Evolutionary conservation across 2,888 invertebrate species (phyloP).

Genomic region (Metallyticus violacea): DNA sequence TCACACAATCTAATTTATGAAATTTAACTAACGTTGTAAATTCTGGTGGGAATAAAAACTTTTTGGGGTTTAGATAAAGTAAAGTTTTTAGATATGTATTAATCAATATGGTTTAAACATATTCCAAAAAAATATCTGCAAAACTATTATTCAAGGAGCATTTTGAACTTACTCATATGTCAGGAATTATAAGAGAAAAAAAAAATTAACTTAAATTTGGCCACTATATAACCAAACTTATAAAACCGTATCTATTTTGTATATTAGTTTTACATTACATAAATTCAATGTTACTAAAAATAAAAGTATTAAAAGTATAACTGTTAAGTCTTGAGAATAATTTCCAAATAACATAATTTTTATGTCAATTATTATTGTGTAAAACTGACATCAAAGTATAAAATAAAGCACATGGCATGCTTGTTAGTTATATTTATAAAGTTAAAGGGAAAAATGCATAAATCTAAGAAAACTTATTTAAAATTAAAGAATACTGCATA

Average conservation of each 20-base stretch:
- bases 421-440: neutral
- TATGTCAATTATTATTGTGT: neutral
- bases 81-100: too few relatives aligned
- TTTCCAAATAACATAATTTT: conserved; percentile 4
- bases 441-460: neutral
- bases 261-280: conserved; percentile 13
- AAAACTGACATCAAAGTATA: neutral
- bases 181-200: too few relatives aligned
- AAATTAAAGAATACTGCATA: neutral
- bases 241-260: neutral
- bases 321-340: neutral
- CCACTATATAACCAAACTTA: too few relatives aligned
- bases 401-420: neutral
- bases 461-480: neutral
- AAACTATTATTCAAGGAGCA: too few relatives aligned
- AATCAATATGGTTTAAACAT: too few relatives aligned
- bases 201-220: too few relatives aligned
- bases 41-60: too few relatives aligned
- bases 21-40: too few relatives aligned
- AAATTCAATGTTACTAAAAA: neutral
- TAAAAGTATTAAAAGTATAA: neutral
- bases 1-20: too few relatives aligned
- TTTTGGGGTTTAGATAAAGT: too few relatives aligned
- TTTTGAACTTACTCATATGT: too few relatives aligned
- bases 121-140: too few relatives aligned